A percentile compares a stretch with the other conserved stretches of the same genome.
These are phyloP conservation scores for Cryptomyrus ogoouensis DNA, from an alignment of 2,113 vertebrate species.

Conservation along the genomic window DNA sequence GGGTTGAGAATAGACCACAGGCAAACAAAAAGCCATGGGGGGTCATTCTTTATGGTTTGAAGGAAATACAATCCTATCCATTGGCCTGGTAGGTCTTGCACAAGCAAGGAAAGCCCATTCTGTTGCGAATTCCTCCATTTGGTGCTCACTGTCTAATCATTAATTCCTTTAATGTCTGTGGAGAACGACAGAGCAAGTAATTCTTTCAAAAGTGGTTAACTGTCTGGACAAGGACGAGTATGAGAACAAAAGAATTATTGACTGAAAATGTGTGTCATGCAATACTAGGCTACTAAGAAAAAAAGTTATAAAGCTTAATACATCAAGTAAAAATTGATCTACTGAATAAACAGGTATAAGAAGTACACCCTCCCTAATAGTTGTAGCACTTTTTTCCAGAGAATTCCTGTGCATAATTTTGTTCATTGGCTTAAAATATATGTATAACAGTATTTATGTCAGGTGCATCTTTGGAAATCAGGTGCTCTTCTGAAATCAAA, in stretches of 20 bases:
- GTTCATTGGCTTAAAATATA: constrained; percentile 8
- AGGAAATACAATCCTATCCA: constrained; percentile 41
- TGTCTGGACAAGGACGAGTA: neutral
- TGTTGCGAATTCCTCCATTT: constrained; percentile 37
- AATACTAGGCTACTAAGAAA: neutral
- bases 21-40: constrained; percentile 4
- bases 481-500: constrained; percentile 45
- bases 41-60: constrained; percentile 36
- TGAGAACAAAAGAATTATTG: neutral
- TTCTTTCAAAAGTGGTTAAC: constrained; percentile 15
- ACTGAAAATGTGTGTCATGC: neutral
- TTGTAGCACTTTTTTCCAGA: neutral
- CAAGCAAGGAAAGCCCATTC: constrained; percentile 36
- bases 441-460: neutral
- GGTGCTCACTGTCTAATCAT: constrained; percentile 4
- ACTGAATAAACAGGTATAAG: neutral
- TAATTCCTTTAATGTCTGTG: constrained; percentile 1
- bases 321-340: neutral
- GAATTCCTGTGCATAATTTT: constrained; percentile 26
- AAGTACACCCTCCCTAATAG: neutral
- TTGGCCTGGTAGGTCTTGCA: constrained; percentile 35
- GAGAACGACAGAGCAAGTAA: constrained; percentile 15
- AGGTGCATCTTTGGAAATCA: constrained; percentile 22
- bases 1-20: neutral
- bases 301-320: neutral